Percentiles rank a stretch among this genome's conserved stretches.
phyloP scores from a whole-genome alignment of 1,140 invertebrate genomes.

The Armadillidium nasatum region DNA sequence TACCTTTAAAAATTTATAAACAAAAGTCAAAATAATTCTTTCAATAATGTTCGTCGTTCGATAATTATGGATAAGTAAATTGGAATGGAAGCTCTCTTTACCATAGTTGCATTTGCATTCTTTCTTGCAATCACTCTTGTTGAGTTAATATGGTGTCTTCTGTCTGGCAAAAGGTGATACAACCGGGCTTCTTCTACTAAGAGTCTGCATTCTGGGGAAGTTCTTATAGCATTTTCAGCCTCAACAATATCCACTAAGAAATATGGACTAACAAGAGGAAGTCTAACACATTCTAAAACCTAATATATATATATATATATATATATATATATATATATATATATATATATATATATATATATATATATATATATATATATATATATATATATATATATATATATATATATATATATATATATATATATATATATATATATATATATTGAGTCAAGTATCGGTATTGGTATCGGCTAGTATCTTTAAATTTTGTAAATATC shows the following conservation, averaged over 20 bases:
- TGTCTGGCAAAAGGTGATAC: constrained; percentile 55
- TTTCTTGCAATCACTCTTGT: not conserved
- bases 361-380: not conserved
- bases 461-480: too few relatives aligned
- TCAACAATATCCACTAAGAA: constrained; percentile 59
- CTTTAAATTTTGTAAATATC: too few relatives aligned
- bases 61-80: too few relatives aligned
- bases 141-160: constrained; percentile 12
- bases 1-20: constrained; percentile 48
- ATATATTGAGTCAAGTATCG: too few relatives aligned
- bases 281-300: constrained; percentile 56
- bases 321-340: constrained; percentile 22
- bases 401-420: not conserved
- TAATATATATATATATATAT: constrained; percentile 35
- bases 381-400: not conserved
- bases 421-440: too few relatives aligned
- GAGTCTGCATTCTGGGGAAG: constrained; percentile 50
- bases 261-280: constrained; percentile 58
- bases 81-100: not conserved
- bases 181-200: constrained; percentile 55
- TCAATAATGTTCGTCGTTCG: too few relatives aligned
- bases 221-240: constrained; percentile 49
- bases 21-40: too few relatives aligned
- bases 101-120: not conserved
- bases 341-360: not conserved